Evolutionary conservation across 2,888 invertebrate genomes (phyloP).

Genomic region (Deroplatys truncata): DNA sequence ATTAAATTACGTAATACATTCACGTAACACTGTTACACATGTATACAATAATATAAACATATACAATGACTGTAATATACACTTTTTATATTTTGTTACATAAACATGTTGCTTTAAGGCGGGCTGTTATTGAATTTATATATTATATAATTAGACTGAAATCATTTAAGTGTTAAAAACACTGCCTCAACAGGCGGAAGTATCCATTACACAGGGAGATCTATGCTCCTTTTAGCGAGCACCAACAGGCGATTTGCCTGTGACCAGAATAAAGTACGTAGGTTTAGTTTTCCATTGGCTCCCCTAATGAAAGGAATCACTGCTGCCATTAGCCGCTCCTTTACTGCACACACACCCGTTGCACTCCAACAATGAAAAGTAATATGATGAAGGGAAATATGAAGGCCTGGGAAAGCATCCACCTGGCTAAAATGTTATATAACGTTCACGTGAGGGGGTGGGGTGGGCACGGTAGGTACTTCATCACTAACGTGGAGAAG

Average conservation of each 20-base stretch:
- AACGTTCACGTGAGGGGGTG: not conserved
- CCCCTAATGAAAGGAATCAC: not conserved
- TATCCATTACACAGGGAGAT: not conserved
- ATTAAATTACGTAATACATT: no score
- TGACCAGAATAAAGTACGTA: not conserved
- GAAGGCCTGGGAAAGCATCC: constrained; percentile 24
- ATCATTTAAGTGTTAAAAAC: no score
- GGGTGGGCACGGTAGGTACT: not conserved
- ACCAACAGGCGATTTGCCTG: not conserved
- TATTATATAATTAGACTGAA: no score
- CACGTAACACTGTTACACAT: no score
- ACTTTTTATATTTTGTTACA: no score
- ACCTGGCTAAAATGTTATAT: constrained; percentile 28
- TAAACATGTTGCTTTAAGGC: no score
- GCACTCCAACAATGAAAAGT: constrained; percentile 25
- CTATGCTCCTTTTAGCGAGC: not conserved
- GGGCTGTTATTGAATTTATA: no score
- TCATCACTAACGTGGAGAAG: not conserved
- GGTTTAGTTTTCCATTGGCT: not conserved
- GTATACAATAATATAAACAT: no score
- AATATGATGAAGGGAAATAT: constrained; percentile 25
- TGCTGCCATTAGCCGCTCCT: not conserved
- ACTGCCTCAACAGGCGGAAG: no score
- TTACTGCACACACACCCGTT: not conserved
- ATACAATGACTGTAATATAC: no score